phyloP scores from a whole-genome alignment of 2,888 invertebrate genomes.

The Tenthredo amoena region DNA sequence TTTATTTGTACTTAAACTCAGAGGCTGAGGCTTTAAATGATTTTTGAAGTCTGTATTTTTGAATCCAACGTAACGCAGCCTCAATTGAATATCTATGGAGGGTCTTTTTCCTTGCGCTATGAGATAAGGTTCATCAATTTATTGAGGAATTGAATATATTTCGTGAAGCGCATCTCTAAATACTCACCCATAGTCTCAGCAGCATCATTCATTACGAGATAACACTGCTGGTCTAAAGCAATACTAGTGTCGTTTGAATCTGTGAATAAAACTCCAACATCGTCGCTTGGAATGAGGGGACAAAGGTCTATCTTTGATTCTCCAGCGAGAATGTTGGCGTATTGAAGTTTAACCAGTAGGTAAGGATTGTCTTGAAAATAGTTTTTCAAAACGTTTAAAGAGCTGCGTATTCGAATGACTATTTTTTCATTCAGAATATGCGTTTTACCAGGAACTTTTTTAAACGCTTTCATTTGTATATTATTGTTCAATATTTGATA shows the following conservation, averaged over 20 bases:
- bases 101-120: conserved; percentile 70
- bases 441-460: conserved; percentile 68
- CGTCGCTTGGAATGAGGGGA: conserved; percentile 78
- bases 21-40: background rate
- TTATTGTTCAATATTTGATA: conserved; percentile 73
- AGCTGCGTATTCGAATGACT: conserved; percentile 78
- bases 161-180: background rate
- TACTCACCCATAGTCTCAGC: conserved; percentile 60
- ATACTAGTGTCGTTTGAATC: conserved; percentile 76
- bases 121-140: background rate
- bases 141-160: background rate
- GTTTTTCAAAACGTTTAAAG: conserved; percentile 75
- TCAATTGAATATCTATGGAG: conserved; percentile 80
- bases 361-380: conserved; percentile 80
- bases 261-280: conserved; percentile 75
- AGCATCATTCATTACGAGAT: conserved; percentile 65
- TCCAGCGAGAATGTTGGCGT: conserved; percentile 77
- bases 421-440: conserved; percentile 79
- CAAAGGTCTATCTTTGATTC: conserved; percentile 79
- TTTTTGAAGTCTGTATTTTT: conserved; percentile 56
- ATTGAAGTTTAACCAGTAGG: conserved; percentile 78
- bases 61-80: conserved; percentile 76
- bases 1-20: background rate
- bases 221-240: conserved; percentile 75
- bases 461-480: conserved; percentile 71